Base-by-base conservation (phyloP, 2,888 invertebrate species). In the Lochmaea crataegi region DNA sequence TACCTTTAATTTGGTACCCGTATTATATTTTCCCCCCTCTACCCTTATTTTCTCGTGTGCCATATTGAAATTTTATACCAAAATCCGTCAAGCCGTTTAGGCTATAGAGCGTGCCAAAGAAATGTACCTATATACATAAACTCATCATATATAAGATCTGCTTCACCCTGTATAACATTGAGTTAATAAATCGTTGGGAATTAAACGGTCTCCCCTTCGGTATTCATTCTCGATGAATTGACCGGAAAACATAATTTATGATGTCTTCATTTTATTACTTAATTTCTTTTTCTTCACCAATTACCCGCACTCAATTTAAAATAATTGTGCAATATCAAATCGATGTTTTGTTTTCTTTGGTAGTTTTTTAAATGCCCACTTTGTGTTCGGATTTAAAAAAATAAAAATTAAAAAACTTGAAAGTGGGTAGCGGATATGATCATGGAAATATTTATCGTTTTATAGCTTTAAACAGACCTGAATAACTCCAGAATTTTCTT, bases 231-330 rank as follows among this genome's bases (percentile, higher is more conserved):
- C 61, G 63, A 61, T 61, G 45, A 74, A 74, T 72, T 72, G 71
- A 75, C 75, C 75, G 75, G 75, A 75, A 73, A 75, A 73, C 72
- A 60, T 75, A 68, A 75, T 75, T 75, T 75, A 75, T 48, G 61
- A 71, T 63, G 72, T 75, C 73, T 73, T 38, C 56, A 63, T 69
- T 63, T 68, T 73, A 75, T 71, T 57, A 57, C 61, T 71, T 73
- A 68, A 75, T 71, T 71, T 71, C 45, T 71, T 66, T 72, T 65
- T 63, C 61, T 69, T 53, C 53, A 53, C 42, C 63, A 69, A 63
- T 63, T 72, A 64, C 68, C 72, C 72, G 68, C 61, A 68, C 72
- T 68, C 57, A 72, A 72, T 72, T 72, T 72, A 66, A 68, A 38
- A 51, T 68, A 68, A 68, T 69, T 69, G 69, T 63, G 53, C 22